phyloP scores from a whole-genome alignment of 2,797 vertebrate genomes.

The Cyclopterus lumpus region DNA sequence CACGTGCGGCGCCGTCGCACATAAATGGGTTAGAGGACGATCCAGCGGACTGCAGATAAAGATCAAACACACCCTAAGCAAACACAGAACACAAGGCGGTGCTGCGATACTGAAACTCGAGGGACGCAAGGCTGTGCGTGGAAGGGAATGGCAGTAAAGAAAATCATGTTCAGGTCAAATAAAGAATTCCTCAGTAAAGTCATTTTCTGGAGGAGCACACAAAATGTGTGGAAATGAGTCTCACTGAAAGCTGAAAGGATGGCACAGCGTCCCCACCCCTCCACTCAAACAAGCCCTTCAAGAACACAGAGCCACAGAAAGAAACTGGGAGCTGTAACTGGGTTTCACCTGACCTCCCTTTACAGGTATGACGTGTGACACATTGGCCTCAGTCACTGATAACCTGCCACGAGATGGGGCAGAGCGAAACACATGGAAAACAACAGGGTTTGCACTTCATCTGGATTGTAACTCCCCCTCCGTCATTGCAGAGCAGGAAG shows the following conservation, averaged over 20 bases:
- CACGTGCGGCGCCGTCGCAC: constrained; percentile 3
- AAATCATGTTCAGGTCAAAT: neutral
- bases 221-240: neutral
- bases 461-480: neutral
- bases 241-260: neutral
- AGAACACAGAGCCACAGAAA: constrained; percentile 19
- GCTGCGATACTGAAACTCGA: neutral
- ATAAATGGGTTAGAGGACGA: constrained; percentile 17
- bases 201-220: neutral
- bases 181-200: neutral
- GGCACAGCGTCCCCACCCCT: neutral
- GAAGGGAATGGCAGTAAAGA: neutral
- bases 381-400: constrained; percentile 47
- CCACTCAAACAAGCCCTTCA: constrained; percentile 16
- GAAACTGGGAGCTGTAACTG: constrained; percentile 3
- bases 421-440: constrained; percentile 1
- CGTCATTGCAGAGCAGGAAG: neutral
- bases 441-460: neutral
- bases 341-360: constrained; percentile 51
- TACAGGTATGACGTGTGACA: constrained; percentile 41
- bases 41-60: constrained; percentile 52
- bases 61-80: constrained; percentile 59
- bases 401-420: constrained; percentile 1
- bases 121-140: neutral
- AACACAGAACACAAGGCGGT: constrained; percentile 32